phyloP scores from a whole-genome alignment of 2,113 vertebrate genomes.

The Peromyscus maniculatus region DNA sequence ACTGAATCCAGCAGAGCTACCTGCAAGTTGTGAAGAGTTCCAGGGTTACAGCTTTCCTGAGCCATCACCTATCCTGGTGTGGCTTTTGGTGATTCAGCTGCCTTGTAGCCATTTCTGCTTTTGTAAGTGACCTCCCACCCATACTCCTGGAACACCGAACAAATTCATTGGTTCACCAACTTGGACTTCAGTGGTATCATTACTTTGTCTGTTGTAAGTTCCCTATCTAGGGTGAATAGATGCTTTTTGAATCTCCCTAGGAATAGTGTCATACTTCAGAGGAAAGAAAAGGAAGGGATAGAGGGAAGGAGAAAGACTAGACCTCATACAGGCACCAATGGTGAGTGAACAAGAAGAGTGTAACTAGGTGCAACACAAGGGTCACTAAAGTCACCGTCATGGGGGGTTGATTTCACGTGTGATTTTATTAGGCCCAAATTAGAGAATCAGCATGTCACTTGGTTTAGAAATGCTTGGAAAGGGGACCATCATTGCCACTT shows the following conservation, averaged over 20 bases:
- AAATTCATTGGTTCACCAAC: background rate
- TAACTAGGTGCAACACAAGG: background rate
- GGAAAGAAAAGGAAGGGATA: background rate
- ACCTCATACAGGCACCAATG: background rate
- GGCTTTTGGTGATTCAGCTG: background rate
- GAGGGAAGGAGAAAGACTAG: background rate
- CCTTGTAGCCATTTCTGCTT: background rate
- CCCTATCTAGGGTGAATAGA: background rate
- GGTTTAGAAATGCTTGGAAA: background rate
- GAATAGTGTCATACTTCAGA: background rate
- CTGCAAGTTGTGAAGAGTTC: background rate
- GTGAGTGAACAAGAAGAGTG: background rate
- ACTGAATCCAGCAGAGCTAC: background rate
- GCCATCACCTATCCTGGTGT: background rate
- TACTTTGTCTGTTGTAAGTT: background rate
- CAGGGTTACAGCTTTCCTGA: background rate
- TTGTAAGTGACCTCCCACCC: background rate
- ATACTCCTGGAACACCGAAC: no score
- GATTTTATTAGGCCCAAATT: background rate
- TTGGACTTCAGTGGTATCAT: background rate
- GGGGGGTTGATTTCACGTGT: background rate
- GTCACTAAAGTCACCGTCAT: background rate
- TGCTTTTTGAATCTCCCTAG: background rate
- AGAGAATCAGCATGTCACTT: background rate
- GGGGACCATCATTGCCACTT: background rate